A percentile compares a stretch with the other conserved stretches of the same genome.
Evolutionary conservation across 2,797 vertebrate species (phyloP).

Genomic region (Sebastes jordani): DNA sequence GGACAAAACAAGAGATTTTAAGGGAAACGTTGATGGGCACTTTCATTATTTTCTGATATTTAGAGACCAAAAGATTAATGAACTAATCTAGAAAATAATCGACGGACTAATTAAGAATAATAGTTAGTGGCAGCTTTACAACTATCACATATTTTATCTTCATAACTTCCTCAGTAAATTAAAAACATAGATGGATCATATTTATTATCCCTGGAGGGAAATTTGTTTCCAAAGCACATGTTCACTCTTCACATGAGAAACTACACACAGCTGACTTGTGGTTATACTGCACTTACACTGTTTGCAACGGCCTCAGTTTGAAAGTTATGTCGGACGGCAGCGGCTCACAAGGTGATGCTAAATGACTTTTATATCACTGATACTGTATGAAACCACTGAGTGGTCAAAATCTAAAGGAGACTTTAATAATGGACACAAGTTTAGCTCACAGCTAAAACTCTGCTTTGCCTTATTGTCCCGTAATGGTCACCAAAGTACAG

Average conservation of each 20-base stretch:
- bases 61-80: not conserved
- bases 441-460: not conserved
- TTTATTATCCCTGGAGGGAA: not conserved
- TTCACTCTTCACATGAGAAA: not conserved
- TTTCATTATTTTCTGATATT: not conserved
- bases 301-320: not conserved
- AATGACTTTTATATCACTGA: not conserved
- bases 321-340: not conserved
- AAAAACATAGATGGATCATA: not conserved
- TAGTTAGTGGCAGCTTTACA: not conserved
- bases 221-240: not conserved
- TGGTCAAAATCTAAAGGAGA: not conserved
- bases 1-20: not conserved
- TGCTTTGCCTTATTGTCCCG: no score
- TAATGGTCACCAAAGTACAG: no score
- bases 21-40: not conserved
- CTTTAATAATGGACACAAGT: not conserved
- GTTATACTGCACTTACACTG: not conserved
- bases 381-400: not conserved
- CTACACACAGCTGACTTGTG: not conserved
- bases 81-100: not conserved
- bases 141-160: not conserved
- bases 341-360: not conserved
- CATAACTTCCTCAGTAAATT: not conserved
- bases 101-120: not conserved